Evolutionary conservation across 2,888 invertebrate genomes (phyloP).

Genomic region (Diachrysia chrysitis): DNA sequence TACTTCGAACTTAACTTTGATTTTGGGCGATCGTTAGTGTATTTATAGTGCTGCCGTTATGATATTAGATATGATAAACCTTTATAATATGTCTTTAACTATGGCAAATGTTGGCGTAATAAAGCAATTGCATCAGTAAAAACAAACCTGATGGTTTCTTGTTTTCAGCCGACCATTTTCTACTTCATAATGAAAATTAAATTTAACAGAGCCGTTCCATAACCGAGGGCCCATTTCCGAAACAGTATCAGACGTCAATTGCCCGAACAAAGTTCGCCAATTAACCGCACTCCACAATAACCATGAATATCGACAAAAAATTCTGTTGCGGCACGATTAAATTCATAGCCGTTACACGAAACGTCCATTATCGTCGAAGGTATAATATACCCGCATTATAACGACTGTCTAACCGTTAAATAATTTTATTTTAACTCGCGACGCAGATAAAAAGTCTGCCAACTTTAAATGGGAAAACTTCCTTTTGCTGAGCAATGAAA

Average conservation of each 20-base stretch:
- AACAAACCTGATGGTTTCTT: background rate
- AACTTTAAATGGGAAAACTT: slow-evolving; percentile 62
- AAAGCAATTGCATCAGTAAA: background rate
- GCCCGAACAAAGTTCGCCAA: slow-evolving; percentile 64
- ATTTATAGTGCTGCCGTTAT: background rate
- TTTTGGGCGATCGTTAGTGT: slow-evolving; percentile 8
- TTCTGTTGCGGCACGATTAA: slow-evolving; percentile 59
- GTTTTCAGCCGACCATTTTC: slow-evolving; percentile 29
- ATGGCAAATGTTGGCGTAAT: background rate
- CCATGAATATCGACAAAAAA: slow-evolving; percentile 59
- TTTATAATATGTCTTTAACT: background rate
- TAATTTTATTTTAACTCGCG: slow-evolving; percentile 61
- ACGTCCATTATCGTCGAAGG: slow-evolving; percentile 63
- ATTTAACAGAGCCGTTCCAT: slow-evolving; percentile 48
- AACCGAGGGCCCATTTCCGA: slow-evolving; percentile 47
- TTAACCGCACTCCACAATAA: slow-evolving; percentile 61
- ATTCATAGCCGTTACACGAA: slow-evolving; percentile 63
- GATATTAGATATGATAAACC: background rate
- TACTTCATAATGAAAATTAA: slow-evolving; percentile 49
- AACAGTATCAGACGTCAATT: slow-evolving; percentile 62
- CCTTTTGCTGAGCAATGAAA: slow-evolving; percentile 51
- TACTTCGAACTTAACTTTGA: background rate
- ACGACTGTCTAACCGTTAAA: slow-evolving; percentile 57
- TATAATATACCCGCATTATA: slow-evolving; percentile 53
- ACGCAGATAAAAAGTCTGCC: slow-evolving; percentile 54